Evolutionary conservation across 2,797 vertebrate species (phyloP), one percentile per base, ranked within the genome.

Genomic region (Synanceia verrucosa): DNA sequence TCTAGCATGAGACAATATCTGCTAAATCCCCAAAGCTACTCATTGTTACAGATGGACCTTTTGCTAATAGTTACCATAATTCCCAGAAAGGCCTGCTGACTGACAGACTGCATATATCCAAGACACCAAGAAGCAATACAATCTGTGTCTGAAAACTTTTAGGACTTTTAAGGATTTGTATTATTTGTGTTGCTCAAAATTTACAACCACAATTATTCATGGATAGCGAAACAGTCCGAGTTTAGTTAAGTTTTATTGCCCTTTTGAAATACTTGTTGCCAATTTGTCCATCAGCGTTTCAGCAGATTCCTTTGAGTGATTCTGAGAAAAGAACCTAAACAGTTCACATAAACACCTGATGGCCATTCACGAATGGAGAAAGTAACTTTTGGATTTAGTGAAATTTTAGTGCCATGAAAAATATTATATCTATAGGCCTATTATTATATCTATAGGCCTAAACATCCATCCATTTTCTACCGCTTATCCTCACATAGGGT

Each of bases 61-160:
- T 72, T 82, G 70, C 56, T 51, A 65, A 88, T 76, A 73, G 50
- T 39, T 73, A 72, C 57, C 62, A 78, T 66, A 61, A 83, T 82
- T 19, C 43, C 47, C 28, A 65, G 24, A 70, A 48, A 72, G 56
- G 50, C 53, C 69, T 26, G 57, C 58, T 75, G 52, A 75, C 78
- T 76, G 78, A 86, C 84, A 85, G 70, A 59, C 52, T 66, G 65
- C 48, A 59, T 36, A 56, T 37, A 65, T 66, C 44, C 28, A 76
- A 82, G 86, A 76, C 81, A 86, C 89, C 87, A 93, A 90, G 73
- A 88, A 86, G 86, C 81, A 88, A 91, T 83, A 89, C 80, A 81
- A 92, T 90, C 90, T 94, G 92, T 87, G 93, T 95, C 93, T 92
- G 91, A 93, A 94, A 93, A 73, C 78, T 88, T 93, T 92, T 85